Conservation (phyloP, 2,113 vertebrate genomes). For the Mormyrus lacerda region DNA sequence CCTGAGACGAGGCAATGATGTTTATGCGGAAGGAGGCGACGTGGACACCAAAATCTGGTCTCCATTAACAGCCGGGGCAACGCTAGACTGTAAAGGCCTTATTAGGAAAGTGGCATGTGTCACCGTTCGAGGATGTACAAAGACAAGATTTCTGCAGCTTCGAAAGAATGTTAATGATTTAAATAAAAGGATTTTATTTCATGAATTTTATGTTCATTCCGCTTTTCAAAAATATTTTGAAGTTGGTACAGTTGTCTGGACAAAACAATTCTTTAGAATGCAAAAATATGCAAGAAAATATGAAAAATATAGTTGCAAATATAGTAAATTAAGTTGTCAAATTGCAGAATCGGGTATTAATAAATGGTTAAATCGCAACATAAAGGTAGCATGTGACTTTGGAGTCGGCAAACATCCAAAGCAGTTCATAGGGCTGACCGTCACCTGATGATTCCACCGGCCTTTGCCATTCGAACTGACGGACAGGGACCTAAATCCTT, state of each 20-base stretch:
- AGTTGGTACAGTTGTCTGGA: constrained; percentile 18
- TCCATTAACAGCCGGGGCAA: constrained; percentile 24
- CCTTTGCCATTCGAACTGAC: not conserved
- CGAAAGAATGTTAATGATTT: not conserved
- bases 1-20: constrained; percentile 13
- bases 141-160: not conserved
- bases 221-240: constrained; percentile 25
- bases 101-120: constrained; percentile 5
- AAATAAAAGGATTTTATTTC: not conserved
- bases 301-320: not conserved
- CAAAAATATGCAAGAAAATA: not conserved
- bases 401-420: not conserved
- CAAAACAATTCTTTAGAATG: constrained; percentile 3
- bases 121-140: constrained; percentile 8
- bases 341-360: not conserved
- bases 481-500: not conserved
- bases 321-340: not conserved
- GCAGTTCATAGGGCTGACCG: not conserved
- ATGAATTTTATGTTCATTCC: not conserved
- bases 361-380: too few species aligned
- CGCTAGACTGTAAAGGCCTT: not conserved
- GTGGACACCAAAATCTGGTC: constrained; percentile 25
- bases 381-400: not conserved
- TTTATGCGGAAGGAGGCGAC: constrained; percentile 19
- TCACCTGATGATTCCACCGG: not conserved